These are phyloP conservation scores for Stegastes partitus DNA, from an alignment of 2,113 vertebrate genomes.

Conservation along the genomic window DNA sequence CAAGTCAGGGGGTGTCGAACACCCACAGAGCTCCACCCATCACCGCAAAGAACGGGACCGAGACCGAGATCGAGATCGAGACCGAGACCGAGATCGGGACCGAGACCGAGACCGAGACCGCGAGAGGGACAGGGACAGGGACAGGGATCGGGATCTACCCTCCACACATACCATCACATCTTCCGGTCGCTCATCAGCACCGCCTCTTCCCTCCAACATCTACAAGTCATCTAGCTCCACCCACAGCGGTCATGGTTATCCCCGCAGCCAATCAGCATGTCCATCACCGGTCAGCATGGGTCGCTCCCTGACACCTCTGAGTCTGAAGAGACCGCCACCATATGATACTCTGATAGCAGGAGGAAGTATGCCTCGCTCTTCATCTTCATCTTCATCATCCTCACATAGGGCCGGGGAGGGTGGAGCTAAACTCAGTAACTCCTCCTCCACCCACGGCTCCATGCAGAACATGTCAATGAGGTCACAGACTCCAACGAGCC, in stretches of 20 bases:
- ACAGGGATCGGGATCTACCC: conserved; percentile 74
- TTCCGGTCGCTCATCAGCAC: conserved; percentile 90
- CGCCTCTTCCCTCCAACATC: conserved; percentile 90
- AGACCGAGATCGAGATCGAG: conserved; percentile 30
- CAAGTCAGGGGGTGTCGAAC: conserved; percentile 85
- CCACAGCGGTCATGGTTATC: conserved; percentile 92
- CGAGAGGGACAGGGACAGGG: conserved; percentile 65
- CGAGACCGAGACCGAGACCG: conserved; percentile 18
- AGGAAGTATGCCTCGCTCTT: conserved; percentile 90
- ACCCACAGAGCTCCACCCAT: conserved; percentile 69
- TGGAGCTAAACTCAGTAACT: conserved; percentile 88
- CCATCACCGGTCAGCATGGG: conserved; percentile 96
- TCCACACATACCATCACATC: conserved; percentile 86
- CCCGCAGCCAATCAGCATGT: conserved; percentile 94
- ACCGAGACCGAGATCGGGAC: conserved; percentile 63
- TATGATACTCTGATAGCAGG: conserved; percentile 92
- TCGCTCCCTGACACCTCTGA: conserved; percentile 92
- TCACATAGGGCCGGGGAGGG: conserved; percentile 84
- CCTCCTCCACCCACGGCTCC: conserved; percentile 87
- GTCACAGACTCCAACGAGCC: conserved; percentile 94
- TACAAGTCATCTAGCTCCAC: conserved; percentile 90
- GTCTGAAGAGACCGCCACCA: conserved; percentile 94
- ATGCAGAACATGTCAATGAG: conserved; percentile 88
- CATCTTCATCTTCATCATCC: conserved; percentile 85
- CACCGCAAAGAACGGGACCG: conserved; percentile 77